Conservation (phyloP, 1,140 invertebrate species). For the Triops longicaudatus region DNA sequence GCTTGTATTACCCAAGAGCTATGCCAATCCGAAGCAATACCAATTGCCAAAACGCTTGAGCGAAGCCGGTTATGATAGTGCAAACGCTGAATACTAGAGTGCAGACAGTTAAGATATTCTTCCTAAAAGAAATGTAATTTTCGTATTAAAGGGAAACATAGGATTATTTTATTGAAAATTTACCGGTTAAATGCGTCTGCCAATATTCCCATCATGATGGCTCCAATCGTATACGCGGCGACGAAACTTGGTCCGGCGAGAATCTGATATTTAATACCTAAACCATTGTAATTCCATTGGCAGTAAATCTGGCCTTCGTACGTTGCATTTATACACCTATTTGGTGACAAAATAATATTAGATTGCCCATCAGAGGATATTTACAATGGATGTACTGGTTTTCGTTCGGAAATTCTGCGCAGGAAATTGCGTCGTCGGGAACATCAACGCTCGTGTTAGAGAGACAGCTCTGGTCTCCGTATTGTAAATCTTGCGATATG, state of each 20-base stretch:
- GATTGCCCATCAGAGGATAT: not conserved
- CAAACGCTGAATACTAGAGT: constrained; percentile 31
- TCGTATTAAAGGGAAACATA: not conserved
- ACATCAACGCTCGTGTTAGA: constrained; percentile 44
- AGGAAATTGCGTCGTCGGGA: not conserved
- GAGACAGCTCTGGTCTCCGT: constrained; percentile 79
- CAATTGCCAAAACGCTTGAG: constrained; percentile 43
- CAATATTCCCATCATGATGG: constrained; percentile 71
- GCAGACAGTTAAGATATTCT: not conserved
- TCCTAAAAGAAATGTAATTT: not conserved
- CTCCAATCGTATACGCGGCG: constrained; percentile 76
- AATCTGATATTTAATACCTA: constrained; percentile 84
- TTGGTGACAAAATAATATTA: not conserved
- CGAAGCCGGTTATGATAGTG: constrained; percentile 39
- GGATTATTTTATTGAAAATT: not conserved
- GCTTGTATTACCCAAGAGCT: constrained; percentile 38
- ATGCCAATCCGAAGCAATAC: constrained; percentile 40
- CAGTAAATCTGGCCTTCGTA: constrained; percentile 51
- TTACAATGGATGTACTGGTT: not conserved
- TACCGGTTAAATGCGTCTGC: constrained; percentile 61
- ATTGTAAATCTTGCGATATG: constrained; percentile 71
- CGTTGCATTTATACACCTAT: constrained; percentile 45
- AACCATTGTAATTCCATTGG: constrained; percentile 85
- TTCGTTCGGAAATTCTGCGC: constrained; percentile 1
- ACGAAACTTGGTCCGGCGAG: constrained; percentile 86